Evolutionary conservation across 2,888 invertebrate genomes (phyloP).

Genomic region (Spicauda simplicius): DNA sequence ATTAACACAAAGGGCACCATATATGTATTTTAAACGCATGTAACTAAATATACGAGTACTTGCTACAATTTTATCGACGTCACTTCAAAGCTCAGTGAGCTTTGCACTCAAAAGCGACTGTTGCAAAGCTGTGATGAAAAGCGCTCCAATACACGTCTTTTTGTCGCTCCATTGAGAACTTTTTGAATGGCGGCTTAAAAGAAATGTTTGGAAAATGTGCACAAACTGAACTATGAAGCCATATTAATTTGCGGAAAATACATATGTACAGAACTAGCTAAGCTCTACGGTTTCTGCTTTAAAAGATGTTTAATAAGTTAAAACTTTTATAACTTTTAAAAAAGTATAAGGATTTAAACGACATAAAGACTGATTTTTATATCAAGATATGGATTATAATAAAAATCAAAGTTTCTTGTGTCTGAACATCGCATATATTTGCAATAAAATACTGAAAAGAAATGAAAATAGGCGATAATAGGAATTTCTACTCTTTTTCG

Average conservation of each 20-base stretch:
- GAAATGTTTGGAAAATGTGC: slow-evolving; percentile 19
- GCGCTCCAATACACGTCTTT: slow-evolving; percentile 17
- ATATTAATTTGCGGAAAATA: neutral
- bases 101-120: slow-evolving; percentile 19
- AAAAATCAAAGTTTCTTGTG: too few relatives aligned
- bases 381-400: too few relatives aligned
- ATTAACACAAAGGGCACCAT: neutral
- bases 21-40: neutral
- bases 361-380: too few relatives aligned
- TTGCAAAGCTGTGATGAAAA: slow-evolving; percentile 21
- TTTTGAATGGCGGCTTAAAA: slow-evolving; percentile 16
- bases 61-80: slow-evolving; percentile 20
- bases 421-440: too few relatives aligned
- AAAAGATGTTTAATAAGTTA: too few relatives aligned
- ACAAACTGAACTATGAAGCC: neutral
- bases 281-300: too few relatives aligned
- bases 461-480: too few relatives aligned
- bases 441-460: too few relatives aligned
- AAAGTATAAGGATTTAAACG: too few relatives aligned
- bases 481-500: too few relatives aligned
- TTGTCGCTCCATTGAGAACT: slow-evolving; percentile 21
- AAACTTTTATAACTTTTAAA: too few relatives aligned
- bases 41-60: slow-evolving; percentile 2
- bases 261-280: too few relatives aligned
- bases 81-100: slow-evolving; percentile 26